phyloP scores from a whole-genome alignment of 2,797 vertebrate genomes.

The Sebastes kiyomatsui region DNA sequence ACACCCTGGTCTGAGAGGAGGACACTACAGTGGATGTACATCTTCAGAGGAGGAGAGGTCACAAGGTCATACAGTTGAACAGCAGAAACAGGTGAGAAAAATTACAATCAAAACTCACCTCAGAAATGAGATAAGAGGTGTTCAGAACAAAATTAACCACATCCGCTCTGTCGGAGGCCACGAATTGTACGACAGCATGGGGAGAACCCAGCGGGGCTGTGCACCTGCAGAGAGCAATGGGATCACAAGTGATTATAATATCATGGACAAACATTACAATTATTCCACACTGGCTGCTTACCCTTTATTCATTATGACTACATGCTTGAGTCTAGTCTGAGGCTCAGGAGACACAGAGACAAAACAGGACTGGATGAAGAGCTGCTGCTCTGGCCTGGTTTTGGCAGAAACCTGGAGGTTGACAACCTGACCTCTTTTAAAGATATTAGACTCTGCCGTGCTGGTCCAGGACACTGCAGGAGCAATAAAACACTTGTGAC shows the following conservation, averaged over 20 bases:
- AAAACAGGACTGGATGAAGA: constrained; percentile 76
- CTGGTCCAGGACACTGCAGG: constrained; percentile 69
- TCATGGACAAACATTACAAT: not conserved
- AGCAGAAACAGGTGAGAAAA: not conserved
- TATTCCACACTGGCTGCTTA: constrained; percentile 10
- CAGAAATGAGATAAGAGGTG: constrained; percentile 57
- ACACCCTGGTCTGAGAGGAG: constrained; percentile 57
- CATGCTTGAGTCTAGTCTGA: constrained; percentile 33
- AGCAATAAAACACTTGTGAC: not conserved
- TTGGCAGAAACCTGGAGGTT: constrained; percentile 65
- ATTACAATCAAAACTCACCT: constrained; percentile 40
- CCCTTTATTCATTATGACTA: constrained; percentile 76
- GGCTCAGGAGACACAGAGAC: constrained; percentile 56
- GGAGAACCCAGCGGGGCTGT: constrained; percentile 43
- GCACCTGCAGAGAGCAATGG: constrained; percentile 60
- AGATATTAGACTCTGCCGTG: constrained; percentile 47
- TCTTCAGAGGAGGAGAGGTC: constrained; percentile 34
- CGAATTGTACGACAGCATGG: constrained; percentile 50
- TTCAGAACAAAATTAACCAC: constrained; percentile 68
- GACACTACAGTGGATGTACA: constrained; percentile 75
- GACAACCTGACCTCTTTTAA: constrained; percentile 64
- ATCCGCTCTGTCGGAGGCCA: constrained; percentile 30
- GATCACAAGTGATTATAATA: not conserved
- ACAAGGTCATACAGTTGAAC: not conserved
- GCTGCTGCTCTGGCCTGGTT: constrained; percentile 39